These are phyloP conservation scores for Momotus momota DNA, from an alignment of 2,797 vertebrate species.

Conservation along the genomic window DNA sequence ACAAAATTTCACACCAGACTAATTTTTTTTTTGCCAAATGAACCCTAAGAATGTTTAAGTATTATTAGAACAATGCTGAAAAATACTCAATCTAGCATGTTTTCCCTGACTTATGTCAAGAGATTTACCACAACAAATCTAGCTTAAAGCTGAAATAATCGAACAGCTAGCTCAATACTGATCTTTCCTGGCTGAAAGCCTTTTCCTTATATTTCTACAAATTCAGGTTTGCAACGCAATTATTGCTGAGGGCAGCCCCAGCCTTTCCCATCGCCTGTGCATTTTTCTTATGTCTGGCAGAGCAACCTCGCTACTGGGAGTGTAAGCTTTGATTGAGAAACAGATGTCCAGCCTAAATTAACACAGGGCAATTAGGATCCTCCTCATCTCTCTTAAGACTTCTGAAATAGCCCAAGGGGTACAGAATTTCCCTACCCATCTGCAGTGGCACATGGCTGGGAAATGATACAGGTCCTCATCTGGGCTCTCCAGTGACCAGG, in stretches of 20 bases:
- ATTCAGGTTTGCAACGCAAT: background rate
- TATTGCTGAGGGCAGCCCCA: background rate
- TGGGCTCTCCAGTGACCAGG: background rate
- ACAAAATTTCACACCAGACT: background rate
- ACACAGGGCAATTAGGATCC: background rate
- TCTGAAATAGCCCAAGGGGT: background rate
- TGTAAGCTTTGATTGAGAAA: slow-evolving; percentile 9
- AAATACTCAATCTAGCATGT: background rate
- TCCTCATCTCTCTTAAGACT: background rate
- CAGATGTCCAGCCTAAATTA: slow-evolving; percentile 38
- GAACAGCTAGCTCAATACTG: background rate
- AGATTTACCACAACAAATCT: background rate
- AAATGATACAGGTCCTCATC: background rate
- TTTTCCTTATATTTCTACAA: background rate
- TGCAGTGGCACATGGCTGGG: background rate
- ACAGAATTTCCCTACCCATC: slow-evolving; percentile 4
- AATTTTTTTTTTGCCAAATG: background rate
- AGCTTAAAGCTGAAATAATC: background rate
- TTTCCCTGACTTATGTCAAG: background rate
- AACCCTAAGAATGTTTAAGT: background rate
- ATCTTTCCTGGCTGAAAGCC: background rate
- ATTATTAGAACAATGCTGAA: background rate
- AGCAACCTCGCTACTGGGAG: background rate
- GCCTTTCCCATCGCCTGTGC: background rate
- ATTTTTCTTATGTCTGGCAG: background rate